Evolutionary conservation across 2,113 vertebrate genomes (phyloP).

Genomic region (Cebidichthys violaceus): DNA sequence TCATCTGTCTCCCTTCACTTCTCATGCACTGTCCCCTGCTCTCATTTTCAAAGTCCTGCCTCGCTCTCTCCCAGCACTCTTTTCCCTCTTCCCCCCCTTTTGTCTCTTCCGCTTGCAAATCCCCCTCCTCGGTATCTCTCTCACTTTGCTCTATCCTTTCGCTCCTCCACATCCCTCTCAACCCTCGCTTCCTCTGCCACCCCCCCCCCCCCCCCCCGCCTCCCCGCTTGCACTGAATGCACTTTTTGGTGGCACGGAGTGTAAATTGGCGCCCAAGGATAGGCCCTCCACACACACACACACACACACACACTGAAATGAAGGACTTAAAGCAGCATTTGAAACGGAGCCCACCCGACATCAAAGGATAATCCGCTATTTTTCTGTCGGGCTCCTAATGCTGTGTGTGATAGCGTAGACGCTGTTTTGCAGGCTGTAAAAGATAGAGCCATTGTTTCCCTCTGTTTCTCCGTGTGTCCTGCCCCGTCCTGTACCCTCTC

Average conservation of each 20-base stretch:
- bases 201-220: conserved; percentile 30
- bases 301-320: conserved; percentile 70
- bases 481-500: conserved; percentile 33
- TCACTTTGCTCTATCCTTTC: conserved; percentile 58
- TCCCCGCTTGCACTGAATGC: conserved; percentile 40
- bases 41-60: conserved; percentile 51
- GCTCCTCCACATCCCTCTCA: conserved; percentile 46
- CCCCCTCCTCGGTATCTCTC: conserved; percentile 37
- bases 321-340: conserved; percentile 79
- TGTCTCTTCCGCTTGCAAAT: conserved; percentile 45
- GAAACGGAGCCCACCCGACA: conserved; percentile 78
- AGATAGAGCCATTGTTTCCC: conserved; percentile 69
- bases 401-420: conserved; percentile 71
- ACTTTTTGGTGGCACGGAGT: conserved; percentile 70
- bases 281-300: conserved; percentile 63
- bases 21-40: neutral
- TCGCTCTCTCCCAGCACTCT: conserved; percentile 32
- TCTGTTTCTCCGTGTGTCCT: conserved; percentile 40
- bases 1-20: conserved; percentile 42
- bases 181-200: conserved; percentile 34
- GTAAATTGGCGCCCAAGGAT: conserved; percentile 74
- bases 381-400: conserved; percentile 74
- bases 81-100: conserved; percentile 44
- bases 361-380: conserved; percentile 82
- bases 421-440: conserved; percentile 60